Evolutionary conservation across 2,888 invertebrate species (phyloP).

Genomic region (Erebia aethiops): DNA sequence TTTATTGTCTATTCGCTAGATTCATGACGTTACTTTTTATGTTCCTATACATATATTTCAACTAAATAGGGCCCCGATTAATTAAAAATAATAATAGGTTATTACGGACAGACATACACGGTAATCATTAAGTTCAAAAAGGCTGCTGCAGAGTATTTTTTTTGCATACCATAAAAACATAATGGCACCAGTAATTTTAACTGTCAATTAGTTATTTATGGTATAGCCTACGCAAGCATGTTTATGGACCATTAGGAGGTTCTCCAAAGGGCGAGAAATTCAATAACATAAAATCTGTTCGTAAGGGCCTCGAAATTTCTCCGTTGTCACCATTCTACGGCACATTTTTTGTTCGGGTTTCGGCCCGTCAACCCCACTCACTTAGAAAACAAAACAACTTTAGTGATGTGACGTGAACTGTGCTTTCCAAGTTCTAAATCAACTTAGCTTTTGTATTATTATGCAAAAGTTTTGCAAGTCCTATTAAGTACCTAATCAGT

Average conservation of each 20-base stretch:
- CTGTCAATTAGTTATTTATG: slow-evolving; percentile 65
- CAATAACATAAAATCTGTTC: slow-evolving; percentile 68
- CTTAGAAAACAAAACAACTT: slow-evolving; percentile 51
- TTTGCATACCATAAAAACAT: slow-evolving; percentile 45
- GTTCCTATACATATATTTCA: too few species aligned
- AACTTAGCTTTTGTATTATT: background rate
- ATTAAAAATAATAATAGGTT: background rate
- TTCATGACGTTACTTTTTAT: too few species aligned
- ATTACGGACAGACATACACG: background rate
- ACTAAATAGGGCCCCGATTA: background rate
- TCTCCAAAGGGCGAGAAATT: slow-evolving; percentile 66
- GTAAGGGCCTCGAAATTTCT: slow-evolving; percentile 65
- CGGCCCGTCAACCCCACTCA: slow-evolving; percentile 73
- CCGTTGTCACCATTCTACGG: slow-evolving; percentile 68
- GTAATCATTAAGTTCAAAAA: slow-evolving; percentile 12
- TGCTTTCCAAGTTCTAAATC: background rate
- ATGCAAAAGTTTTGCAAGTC: background rate
- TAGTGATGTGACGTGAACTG: slow-evolving; percentile 50
- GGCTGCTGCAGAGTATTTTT: background rate
- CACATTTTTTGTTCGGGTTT: slow-evolving; percentile 64
- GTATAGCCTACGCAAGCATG: slow-evolving; percentile 53
- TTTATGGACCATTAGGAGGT: slow-evolving; percentile 67
- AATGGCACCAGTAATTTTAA: slow-evolving; percentile 52
- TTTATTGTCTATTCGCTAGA: too few species aligned
- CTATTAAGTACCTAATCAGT: background rate